phyloP scores from a whole-genome alignment of 2,113 vertebrate genomes.

The Pseudorectes ferrugineus region DNA sequence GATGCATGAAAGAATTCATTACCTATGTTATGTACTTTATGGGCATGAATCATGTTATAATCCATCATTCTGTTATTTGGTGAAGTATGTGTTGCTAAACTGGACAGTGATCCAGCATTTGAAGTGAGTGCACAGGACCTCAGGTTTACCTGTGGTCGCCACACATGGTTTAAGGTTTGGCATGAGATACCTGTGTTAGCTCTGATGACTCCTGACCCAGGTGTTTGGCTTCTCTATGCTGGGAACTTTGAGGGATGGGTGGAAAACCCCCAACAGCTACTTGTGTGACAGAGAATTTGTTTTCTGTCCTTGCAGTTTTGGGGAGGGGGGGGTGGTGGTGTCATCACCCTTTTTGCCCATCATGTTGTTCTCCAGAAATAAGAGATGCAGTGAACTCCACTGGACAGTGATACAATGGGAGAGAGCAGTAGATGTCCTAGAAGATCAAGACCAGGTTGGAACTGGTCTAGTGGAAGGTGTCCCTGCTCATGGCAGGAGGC shows the following conservation, averaged over 20 bases:
- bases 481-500: neutral
- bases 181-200: rapidly evolving
- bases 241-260: neutral
- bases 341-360: neutral
- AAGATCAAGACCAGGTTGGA: neutral
- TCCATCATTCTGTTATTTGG: neutral
- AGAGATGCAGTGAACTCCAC: rapidly evolving
- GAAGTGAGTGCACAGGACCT: neutral
- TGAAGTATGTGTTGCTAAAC: neutral
- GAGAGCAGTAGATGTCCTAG: neutral
- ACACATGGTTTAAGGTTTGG: neutral
- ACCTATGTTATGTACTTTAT: neutral
- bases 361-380: neutral
- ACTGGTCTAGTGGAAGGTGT: neutral
- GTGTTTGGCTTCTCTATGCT: neutral
- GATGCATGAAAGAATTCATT: neutral
- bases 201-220: neutral
- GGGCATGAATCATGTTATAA: neutral
- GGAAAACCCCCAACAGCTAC: neutral
- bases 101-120: neutral
- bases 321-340: rapidly evolving
- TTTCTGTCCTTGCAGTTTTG: neutral
- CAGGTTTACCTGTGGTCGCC: neutral
- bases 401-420: neutral
- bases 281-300: neutral